Conservation (phyloP, 1,140 invertebrate species). For the Trichomalopsis sarcophagae region DNA sequence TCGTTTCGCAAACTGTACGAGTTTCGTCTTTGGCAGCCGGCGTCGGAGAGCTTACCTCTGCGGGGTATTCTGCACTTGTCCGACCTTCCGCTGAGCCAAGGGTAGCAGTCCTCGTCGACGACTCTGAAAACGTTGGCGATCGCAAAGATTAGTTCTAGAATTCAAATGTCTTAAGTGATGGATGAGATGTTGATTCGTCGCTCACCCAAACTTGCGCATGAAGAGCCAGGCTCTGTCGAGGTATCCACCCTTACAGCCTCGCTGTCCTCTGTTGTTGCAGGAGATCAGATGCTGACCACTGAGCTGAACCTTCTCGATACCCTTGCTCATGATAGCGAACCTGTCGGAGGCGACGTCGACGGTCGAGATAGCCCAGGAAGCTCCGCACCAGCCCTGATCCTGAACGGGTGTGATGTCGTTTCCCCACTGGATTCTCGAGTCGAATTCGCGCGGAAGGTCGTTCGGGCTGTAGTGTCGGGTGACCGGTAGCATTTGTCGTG, state of each 20-base stretch:
- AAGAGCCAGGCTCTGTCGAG: constrained; percentile 94
- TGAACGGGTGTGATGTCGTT: constrained; percentile 81
- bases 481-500: constrained; percentile 76
- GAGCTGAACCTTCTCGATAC: constrained; percentile 80
- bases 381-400: constrained; percentile 94
- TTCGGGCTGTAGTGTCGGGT: constrained; percentile 77
- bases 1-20: constrained; percentile 74
- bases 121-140: constrained; percentile 75
- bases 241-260: constrained; percentile 90
- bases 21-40: constrained; percentile 72
- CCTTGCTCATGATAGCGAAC: constrained; percentile 88
- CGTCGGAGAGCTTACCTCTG: constrained; percentile 70
- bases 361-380: constrained; percentile 95
- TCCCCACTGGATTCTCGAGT: constrained; percentile 85
- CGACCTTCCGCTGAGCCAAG: constrained; percentile 82
- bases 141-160: not conserved
- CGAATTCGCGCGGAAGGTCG: constrained; percentile 81
- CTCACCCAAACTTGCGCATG: constrained; percentile 87
- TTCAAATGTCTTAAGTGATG: not conserved
- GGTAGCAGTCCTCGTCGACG: constrained; percentile 88
- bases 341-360: constrained; percentile 87
- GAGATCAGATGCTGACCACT: constrained; percentile 91
- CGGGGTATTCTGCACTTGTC: constrained; percentile 78
- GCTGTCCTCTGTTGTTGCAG: constrained; percentile 85
- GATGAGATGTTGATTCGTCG: too few species aligned